phyloP scores from a whole-genome alignment of 2,888 invertebrate species.

The Periphyllus acericola region DNA sequence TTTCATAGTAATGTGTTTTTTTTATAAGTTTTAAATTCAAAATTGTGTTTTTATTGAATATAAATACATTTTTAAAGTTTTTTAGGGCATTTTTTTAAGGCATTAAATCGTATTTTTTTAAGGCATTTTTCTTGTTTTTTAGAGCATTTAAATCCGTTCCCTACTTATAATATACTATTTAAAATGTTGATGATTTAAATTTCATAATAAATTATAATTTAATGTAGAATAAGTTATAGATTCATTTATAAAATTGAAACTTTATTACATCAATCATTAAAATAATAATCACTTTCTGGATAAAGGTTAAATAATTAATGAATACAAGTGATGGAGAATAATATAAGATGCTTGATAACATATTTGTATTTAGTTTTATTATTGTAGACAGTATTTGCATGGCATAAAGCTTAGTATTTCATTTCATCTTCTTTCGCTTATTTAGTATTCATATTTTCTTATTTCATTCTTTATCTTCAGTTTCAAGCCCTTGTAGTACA shows the following conservation, averaged over 20 bases:
- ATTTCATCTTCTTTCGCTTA: conserved; percentile 6
- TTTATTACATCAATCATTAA: not conserved
- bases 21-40: too few species aligned
- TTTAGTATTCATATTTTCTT: conserved; percentile 20
- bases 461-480: conserved; percentile 9
- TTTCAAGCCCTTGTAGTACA: conserved; percentile 23
- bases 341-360: not conserved
- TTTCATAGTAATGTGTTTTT: too few species aligned
- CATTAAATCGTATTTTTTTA: too few species aligned
- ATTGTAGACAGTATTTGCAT: conserved; percentile 37
- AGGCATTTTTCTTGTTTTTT: too few species aligned
- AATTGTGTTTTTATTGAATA: too few species aligned
- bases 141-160: too few species aligned
- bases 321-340: not conserved
- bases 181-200: too few species aligned
- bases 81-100: too few species aligned
- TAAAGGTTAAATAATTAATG: not conserved
- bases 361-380: not conserved
- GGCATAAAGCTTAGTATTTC: conserved; percentile 17
- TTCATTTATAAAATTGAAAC: not conserved
- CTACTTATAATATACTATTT: too few species aligned
- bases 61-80: too few species aligned
- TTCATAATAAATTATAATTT: too few species aligned
- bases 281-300: not conserved
- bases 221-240: too few species aligned